Conservation (phyloP, 1,140 invertebrate genomes). For the Zaprionus gabonicus region DNA sequence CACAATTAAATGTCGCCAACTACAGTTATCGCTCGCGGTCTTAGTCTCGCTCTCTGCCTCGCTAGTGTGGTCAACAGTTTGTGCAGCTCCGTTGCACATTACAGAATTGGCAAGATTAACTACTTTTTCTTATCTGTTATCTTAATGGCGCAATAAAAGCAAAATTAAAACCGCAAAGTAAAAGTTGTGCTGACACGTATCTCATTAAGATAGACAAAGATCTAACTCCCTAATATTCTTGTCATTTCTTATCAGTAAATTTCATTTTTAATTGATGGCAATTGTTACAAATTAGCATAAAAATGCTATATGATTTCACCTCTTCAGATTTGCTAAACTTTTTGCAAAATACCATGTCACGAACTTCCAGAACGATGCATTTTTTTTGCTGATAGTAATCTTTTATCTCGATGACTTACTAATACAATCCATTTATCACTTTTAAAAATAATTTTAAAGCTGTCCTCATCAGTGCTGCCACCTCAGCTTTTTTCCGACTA, state of each 20-base stretch:
- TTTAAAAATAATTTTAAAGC: background rate
- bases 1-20: conserved; percentile 22
- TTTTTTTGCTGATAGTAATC: no score
- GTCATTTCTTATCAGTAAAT: background rate
- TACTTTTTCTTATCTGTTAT: background rate
- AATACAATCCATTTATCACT: background rate
- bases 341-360: background rate
- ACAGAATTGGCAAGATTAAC: background rate
- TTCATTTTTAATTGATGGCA: conserved; percentile 1
- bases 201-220: background rate
- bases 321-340: background rate
- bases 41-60: background rate
- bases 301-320: background rate
- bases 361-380: background rate
- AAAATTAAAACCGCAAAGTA: background rate
- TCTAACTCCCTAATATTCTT: background rate
- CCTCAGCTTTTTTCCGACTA: no score
- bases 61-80: background rate
- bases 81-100: conserved; percentile 8
- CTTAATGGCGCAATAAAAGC: background rate
- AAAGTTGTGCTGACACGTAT: conserved; percentile 1
- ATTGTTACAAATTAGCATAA: background rate
- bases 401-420: background rate
- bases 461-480: no score
- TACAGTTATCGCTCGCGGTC: background rate